These are phyloP conservation scores for Sebastiscus tertius DNA, from an alignment of 2,797 vertebrate species.

Conservation along the genomic window DNA sequence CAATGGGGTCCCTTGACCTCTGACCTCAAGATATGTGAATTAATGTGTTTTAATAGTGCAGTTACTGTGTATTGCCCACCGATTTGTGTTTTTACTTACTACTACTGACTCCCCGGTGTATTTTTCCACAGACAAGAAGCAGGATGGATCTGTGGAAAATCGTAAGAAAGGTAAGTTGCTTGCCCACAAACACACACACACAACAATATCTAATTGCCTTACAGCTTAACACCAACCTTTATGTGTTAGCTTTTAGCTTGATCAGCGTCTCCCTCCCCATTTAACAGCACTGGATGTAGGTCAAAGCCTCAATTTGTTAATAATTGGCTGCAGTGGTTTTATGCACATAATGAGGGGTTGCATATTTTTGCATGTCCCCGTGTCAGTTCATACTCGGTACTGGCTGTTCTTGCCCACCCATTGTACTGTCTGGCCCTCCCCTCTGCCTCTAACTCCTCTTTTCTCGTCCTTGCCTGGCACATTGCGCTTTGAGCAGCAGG, in stretches of 20 bases:
- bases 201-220: conserved; percentile 43
- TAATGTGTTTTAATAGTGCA: neutral
- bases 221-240: conserved; percentile 46
- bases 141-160: conserved; percentile 95
- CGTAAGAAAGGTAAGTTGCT: conserved; percentile 94
- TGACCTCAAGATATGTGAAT: too few relatives aligned
- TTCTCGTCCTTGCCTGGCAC: conserved; percentile 64
- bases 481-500: conserved; percentile 76
- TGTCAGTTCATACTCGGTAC: conserved; percentile 30
- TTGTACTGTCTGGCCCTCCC: conserved; percentile 57
- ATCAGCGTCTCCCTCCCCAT: conserved; percentile 37
- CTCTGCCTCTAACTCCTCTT: conserved; percentile 52
- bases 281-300: conserved; percentile 42
- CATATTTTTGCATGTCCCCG: conserved; percentile 41
- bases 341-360: conserved; percentile 37
- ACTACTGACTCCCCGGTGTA: conserved; percentile 22
- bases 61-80: neutral
- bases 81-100: neutral
- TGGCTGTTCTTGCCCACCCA: conserved; percentile 49
- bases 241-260: conserved; percentile 41
- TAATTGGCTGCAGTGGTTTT: conserved; percentile 50
- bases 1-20: too few relatives aligned
- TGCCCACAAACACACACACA: neutral
- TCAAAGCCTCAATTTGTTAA: conserved; percentile 52
- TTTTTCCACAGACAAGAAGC: conserved; percentile 92